Evolutionary conservation across 1,140 invertebrate genomes (phyloP).

Genomic region (Archivesica marissinica): DNA sequence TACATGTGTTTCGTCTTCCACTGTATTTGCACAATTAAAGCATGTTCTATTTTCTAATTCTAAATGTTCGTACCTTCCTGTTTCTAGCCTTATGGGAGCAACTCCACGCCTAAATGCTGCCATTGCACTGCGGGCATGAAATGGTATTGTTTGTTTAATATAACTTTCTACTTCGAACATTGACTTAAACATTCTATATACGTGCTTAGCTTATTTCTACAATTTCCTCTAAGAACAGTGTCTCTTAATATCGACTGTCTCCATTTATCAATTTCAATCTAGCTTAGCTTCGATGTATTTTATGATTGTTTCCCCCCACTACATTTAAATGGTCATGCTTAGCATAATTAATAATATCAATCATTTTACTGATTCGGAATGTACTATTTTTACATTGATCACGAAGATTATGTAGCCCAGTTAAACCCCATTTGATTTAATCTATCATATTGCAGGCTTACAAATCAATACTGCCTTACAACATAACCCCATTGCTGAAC

Average conservation of each 20-base stretch:
- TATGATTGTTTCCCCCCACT: not conserved
- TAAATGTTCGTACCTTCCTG: not conserved
- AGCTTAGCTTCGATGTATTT: not conserved
- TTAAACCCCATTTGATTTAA: not conserved
- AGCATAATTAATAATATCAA: not conserved
- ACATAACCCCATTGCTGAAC: not conserved
- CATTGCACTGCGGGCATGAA: not conserved
- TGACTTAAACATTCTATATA: not conserved
- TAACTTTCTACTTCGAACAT: slow-evolving; percentile 8
- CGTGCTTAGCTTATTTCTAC: slow-evolving; percentile 27
- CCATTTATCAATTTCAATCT: not conserved
- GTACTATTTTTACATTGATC: not conserved
- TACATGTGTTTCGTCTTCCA: not conserved
- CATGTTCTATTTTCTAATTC: not conserved
- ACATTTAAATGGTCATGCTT: not conserved
- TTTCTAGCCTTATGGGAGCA: not conserved
- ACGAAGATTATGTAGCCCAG: not conserved
- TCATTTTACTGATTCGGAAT: not conserved
- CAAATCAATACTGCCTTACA: not conserved
- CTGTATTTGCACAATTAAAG: not conserved
- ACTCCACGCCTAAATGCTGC: not conserved
- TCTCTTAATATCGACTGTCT: not conserved
- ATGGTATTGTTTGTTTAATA: not conserved
- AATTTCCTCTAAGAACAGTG: not conserved
- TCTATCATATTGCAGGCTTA: not conserved